Percentiles rank a stretch among this genome's conserved stretches.
phyloP scores from a whole-genome alignment of 1,140 invertebrate species.

The Sitophilus oryzae region DNA sequence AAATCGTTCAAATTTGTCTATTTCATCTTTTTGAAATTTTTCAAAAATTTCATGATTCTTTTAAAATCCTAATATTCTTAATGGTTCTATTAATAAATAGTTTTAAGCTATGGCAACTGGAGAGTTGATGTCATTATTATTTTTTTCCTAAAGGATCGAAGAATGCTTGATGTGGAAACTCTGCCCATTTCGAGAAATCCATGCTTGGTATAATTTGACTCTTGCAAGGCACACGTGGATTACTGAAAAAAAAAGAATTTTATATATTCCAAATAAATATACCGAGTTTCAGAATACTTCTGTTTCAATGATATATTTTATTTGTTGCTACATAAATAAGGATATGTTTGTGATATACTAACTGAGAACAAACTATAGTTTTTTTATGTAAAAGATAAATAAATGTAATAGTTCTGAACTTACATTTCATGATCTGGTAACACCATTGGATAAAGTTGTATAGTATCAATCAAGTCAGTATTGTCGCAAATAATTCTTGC shows the following conservation, averaged over 20 bases:
- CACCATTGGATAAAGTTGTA: constrained; percentile 91
- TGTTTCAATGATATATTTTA: too few relatives aligned
- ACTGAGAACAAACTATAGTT: too few relatives aligned
- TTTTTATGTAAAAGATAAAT: too few relatives aligned
- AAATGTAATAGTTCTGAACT: constrained; percentile 42
- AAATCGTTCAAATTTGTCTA: too few relatives aligned
- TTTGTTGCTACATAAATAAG: too few relatives aligned
- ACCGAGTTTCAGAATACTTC: not conserved
- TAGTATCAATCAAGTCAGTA: constrained; percentile 83
- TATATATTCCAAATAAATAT: not conserved
- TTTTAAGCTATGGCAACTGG: constrained; percentile 12
- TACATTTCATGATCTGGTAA: constrained; percentile 87
- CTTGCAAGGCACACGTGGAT: constrained; percentile 82
- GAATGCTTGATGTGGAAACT: constrained; percentile 47
- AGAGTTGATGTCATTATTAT: constrained; percentile 3
- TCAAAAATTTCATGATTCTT: too few relatives aligned
- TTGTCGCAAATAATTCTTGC: constrained; percentile 93
- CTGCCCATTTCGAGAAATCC: constrained; percentile 84
- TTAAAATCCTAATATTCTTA: too few relatives aligned
- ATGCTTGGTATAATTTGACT: constrained; percentile 79
- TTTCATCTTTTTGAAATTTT: too few relatives aligned
- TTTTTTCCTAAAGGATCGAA: constrained; percentile 21
- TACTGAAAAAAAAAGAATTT: constrained; percentile 54
- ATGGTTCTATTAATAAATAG: constrained; percentile 15
- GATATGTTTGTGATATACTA: too few relatives aligned